Percentiles rank a stretch among this genome's conserved stretches.
phyloP scores from a whole-genome alignment of 2,888 invertebrate genomes.

The Galerucella nymphaeae region DNA sequence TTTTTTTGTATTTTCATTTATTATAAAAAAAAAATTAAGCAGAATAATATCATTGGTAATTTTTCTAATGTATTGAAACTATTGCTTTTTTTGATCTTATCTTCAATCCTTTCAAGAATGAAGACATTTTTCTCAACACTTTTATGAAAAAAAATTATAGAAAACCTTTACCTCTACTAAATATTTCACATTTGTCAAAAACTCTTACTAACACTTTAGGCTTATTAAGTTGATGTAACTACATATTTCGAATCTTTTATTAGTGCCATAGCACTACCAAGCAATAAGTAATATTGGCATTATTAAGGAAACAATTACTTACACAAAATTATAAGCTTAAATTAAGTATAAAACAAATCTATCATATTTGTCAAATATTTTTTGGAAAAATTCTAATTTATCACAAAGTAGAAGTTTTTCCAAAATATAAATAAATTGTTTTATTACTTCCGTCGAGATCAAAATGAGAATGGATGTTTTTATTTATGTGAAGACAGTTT shows the following conservation, averaged over 20 bases:
- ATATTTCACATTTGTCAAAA: neutral
- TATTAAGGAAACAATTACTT: neutral
- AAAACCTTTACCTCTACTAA: neutral
- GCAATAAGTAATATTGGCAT: neutral
- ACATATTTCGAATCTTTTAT: neutral
- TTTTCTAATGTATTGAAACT: neutral
- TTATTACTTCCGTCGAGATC: no score
- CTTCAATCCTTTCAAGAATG: neutral
- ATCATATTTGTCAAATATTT: neutral
- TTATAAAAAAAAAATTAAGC: neutral
- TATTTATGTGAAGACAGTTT: no score
- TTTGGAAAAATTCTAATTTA: neutral
- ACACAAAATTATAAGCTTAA: conserved; percentile 2
- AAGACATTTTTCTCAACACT: neutral
- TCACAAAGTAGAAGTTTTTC: neutral
- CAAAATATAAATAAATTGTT: neutral
- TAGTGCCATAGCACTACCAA: neutral
- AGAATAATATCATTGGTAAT: no score
- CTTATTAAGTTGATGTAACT: neutral
- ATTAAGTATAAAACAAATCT: neutral
- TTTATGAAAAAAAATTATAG: neutral
- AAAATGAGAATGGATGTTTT: neutral
- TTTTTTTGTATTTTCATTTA: neutral
- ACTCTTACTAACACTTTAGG: neutral
- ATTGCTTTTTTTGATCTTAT: neutral